A percentile compares a stretch with the other conserved stretches of the same genome.
These are phyloP conservation scores for Philypnodon macrostomus DNA, from an alignment of 2,797 vertebrate genomes.

Conservation along the genomic window DNA sequence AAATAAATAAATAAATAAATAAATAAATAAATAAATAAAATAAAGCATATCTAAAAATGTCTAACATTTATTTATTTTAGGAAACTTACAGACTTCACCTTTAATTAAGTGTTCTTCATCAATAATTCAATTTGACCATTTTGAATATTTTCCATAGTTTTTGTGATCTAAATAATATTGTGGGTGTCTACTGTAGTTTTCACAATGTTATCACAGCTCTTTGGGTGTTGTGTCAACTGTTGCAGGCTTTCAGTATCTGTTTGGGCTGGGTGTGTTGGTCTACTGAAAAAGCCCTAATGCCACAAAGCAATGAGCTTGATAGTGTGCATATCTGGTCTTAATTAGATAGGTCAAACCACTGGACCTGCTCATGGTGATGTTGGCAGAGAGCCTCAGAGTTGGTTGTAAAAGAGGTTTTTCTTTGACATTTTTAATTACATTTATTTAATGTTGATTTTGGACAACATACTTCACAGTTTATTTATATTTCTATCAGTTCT, in stretches of 20 bases:
- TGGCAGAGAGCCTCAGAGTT: neutral
- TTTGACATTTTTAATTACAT: no score
- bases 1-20: no score
- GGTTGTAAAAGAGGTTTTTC: conserved; percentile 6
- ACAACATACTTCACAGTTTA: conserved; percentile 5
- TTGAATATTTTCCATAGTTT: no score
- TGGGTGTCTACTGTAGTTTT: conserved; percentile 1
- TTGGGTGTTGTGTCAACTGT: conserved; percentile 30
- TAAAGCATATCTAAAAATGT: no score
- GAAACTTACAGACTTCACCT: no score
- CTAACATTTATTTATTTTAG: no score
- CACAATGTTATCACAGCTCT: conserved; percentile 10
- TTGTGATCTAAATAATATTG: no score
- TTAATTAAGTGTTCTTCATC: no score
- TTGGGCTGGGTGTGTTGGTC: conserved; percentile 21
- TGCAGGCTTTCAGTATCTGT: conserved; percentile 27
- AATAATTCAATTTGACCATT: no score
- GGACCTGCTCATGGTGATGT: conserved; percentile 1
- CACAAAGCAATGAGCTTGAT: neutral
- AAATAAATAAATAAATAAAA: no score
- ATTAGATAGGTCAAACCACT: neutral
- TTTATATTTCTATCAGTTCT: conserved; percentile 12
- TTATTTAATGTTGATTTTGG: conserved; percentile 15
- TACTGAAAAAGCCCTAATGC: no score
- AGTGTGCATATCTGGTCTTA: neutral